phyloP scores from a whole-genome alignment of 2,888 invertebrate genomes.

The Ditylenchus weischeri region DNA sequence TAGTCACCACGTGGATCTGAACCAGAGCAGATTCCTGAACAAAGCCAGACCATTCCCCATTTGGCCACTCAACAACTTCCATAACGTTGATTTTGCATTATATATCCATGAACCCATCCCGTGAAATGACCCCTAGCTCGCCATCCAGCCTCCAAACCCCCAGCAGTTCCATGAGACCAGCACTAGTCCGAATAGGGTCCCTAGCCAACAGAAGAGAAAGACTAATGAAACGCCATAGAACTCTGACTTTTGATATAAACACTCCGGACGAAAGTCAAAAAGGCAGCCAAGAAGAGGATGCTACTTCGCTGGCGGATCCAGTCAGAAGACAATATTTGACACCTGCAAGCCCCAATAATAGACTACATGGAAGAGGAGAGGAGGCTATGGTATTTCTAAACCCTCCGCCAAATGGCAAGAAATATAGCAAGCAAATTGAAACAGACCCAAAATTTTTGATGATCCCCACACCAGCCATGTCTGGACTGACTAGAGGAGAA shows the following conservation, averaged over 20 bases:
- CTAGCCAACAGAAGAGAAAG: slow-evolving; percentile 27
- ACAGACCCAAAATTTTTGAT: slow-evolving; percentile 20
- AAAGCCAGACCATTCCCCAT: too few relatives aligned
- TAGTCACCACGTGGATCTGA: too few relatives aligned
- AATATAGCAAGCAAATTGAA: neutral
- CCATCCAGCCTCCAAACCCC: too few relatives aligned
- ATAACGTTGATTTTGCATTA: too few relatives aligned
- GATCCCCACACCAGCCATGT: slow-evolving; percentile 21
- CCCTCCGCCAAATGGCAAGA: slow-evolving; percentile 12
- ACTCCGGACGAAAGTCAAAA: neutral
- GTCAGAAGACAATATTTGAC: neutral
- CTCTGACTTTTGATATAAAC: neutral
- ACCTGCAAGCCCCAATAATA: neutral
- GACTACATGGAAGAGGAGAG: neutral
- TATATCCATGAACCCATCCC: too few relatives aligned
- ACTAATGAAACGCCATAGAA: slow-evolving; percentile 23
- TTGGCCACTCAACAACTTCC: too few relatives aligned
- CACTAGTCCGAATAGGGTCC: neutral
- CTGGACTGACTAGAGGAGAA: slow-evolving; percentile 23
- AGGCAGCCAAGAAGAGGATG: slow-evolving; percentile 7
- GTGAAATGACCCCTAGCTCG: too few relatives aligned
- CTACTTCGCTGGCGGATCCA: neutral
- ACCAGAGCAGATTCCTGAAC: too few relatives aligned
- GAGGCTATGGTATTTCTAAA: slow-evolving; percentile 6
- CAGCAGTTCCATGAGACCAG: neutral